These are phyloP conservation scores for Channa argus DNA, from an alignment of 2,113 vertebrate species.

Conservation along the genomic window DNA sequence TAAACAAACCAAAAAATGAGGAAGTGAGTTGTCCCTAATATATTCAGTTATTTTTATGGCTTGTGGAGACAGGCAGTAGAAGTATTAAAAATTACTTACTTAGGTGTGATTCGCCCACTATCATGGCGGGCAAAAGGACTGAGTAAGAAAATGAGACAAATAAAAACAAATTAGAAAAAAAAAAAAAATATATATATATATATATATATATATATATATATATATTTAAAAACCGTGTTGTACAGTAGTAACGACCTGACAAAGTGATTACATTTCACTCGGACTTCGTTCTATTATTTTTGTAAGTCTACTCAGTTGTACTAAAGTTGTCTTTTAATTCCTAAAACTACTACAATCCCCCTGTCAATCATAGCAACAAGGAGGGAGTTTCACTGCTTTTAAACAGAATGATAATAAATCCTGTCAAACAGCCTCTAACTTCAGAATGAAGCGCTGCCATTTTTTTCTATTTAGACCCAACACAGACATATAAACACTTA, in stretches of 20 bases:
- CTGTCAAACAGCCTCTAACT: background rate
- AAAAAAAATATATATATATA: too few relatives aligned
- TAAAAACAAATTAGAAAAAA: constrained; percentile 13
- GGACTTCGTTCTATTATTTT: background rate
- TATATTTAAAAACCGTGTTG: background rate
- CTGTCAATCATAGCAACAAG: constrained; percentile 25
- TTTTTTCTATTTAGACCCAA: too few relatives aligned
- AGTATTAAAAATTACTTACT: constrained; percentile 65
- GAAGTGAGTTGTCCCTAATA: constrained; percentile 64
- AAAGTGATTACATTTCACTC: background rate
- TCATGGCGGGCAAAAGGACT: constrained; percentile 82
- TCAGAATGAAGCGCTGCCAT: background rate
- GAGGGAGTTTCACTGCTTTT: constrained; percentile 30
- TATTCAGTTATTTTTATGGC: constrained; percentile 20
- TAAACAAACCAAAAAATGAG: constrained; percentile 57
- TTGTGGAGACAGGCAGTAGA: constrained; percentile 21
- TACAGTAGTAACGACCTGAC: background rate
- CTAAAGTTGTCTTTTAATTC: background rate
- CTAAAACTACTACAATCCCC: background rate
- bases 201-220: background rate
- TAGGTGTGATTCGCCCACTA: constrained; percentile 68
- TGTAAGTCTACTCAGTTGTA: background rate
- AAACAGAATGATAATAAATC: background rate
- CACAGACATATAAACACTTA: too few relatives aligned
- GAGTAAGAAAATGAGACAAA: constrained; percentile 38